A percentile compares a stretch with the other conserved stretches of the same genome.
phyloP scores from a whole-genome alignment of 2,113 vertebrate genomes.

The Daubentonia madagascariensis region DNA sequence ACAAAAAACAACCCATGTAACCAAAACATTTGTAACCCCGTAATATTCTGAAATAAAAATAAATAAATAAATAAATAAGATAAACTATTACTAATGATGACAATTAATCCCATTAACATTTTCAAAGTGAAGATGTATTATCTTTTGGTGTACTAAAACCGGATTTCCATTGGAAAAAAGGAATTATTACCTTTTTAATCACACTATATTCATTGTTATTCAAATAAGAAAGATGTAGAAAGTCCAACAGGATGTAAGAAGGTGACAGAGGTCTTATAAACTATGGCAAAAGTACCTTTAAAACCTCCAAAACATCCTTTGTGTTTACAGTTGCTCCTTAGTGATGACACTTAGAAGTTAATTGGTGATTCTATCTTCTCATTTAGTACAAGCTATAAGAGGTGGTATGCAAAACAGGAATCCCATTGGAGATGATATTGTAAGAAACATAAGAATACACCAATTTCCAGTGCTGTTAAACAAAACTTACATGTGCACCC shows the following conservation, averaged over 20 bases:
- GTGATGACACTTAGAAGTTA: not conserved
- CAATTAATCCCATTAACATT: conserved; percentile 7
- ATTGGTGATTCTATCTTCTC: not conserved
- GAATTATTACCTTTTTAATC: not conserved
- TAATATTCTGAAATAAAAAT: no score
- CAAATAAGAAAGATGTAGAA: conserved; percentile 23
- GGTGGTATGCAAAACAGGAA: not conserved
- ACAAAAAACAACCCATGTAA: no score
- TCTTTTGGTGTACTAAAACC: not conserved
- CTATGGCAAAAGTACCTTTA: not conserved
- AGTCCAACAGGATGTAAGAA: not conserved
- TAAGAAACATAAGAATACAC: not conserved
- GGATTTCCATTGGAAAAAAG: not conserved
- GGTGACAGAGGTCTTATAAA: not conserved
- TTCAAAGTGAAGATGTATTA: not conserved
- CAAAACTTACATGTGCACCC: not conserved
- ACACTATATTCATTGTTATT: not conserved
- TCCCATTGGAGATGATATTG: not conserved
- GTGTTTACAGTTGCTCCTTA: not conserved
- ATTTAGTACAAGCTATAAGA: not conserved
- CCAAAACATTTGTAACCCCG: no score
- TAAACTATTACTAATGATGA: conserved; percentile 11
- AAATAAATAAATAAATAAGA: no score
- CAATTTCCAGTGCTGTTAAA: not conserved
- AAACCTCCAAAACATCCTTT: not conserved